These are phyloP conservation scores for Graphium colonna DNA, from an alignment of 2,888 invertebrate genomes.

Conservation along the genomic window DNA sequence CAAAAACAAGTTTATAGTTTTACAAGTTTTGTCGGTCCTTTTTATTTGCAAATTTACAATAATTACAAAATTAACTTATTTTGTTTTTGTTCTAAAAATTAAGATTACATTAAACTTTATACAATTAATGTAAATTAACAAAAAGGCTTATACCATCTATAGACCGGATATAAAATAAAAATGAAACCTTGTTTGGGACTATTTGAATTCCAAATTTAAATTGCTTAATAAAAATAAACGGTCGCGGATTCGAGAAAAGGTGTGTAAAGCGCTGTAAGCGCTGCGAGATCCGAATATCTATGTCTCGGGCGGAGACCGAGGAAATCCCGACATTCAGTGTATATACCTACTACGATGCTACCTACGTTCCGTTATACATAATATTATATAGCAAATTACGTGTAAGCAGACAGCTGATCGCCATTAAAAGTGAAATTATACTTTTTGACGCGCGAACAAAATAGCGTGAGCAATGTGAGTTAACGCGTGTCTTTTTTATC, in stretches of 20 bases:
- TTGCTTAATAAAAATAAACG: background rate
- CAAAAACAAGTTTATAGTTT: no score
- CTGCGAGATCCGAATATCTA: conserved; percentile 39
- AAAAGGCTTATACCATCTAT: no score
- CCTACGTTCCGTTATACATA: conserved; percentile 48
- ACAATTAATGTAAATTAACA: no score
- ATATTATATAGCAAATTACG: conserved; percentile 61
- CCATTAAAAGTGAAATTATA: conserved; percentile 48
- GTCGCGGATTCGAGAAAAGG: background rate
- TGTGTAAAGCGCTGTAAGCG: conserved; percentile 47
- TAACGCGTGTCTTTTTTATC: background rate
- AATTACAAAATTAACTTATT: no score
- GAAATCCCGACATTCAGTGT: conserved; percentile 51
- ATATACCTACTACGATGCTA: conserved; percentile 35
- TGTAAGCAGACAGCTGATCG: conserved; percentile 58
- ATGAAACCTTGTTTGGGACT: background rate
- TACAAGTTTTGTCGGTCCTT: no score
- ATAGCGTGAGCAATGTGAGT: background rate
- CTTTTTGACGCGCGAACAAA: conserved; percentile 10
- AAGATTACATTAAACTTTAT: no score
- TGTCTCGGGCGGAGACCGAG: conserved; percentile 58
- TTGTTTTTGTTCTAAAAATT: no score
- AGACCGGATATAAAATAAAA: no score
- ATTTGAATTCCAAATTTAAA: background rate
- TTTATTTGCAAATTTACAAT: no score